Percentiles rank a stretch among this genome's conserved stretches.
Conservation (phyloP, 2,888 invertebrate genomes). For the Sinohyriopsis cumingii region DNA sequence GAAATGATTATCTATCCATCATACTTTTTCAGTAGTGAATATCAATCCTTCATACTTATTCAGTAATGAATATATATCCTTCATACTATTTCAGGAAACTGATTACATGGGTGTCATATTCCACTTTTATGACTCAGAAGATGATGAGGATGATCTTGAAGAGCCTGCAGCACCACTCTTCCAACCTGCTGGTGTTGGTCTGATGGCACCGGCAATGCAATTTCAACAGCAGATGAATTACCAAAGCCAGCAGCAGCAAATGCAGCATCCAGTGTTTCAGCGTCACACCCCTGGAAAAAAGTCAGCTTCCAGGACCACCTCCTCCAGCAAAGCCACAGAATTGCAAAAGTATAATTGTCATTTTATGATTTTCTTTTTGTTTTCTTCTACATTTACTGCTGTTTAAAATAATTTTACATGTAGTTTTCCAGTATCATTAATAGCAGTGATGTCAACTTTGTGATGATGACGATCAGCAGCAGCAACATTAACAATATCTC, state of each 20-base stretch:
- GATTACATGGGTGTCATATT: conserved; percentile 70
- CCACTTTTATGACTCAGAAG: conserved; percentile 69
- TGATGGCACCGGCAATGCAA: too few relatives aligned
- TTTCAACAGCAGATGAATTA: too few relatives aligned
- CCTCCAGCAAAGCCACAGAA: conserved; percentile 41
- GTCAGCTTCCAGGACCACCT: conserved; percentile 33
- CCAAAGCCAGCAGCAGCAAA: too few relatives aligned
- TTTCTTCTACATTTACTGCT: not conserved
- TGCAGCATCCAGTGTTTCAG: not conserved
- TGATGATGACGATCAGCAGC: too few relatives aligned
- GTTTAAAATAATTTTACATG: not conserved
- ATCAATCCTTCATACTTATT: too few relatives aligned
- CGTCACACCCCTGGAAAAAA: conserved; percentile 25
- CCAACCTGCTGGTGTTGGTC: conserved; percentile 6
- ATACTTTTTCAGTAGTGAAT: too few relatives aligned
- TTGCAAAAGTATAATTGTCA: conserved; percentile 24
- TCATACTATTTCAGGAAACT: conserved; percentile 57
- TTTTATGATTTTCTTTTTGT: not conserved
- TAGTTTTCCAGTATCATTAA: too few relatives aligned
- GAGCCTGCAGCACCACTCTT: conserved; percentile 12
- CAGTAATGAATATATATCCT: conserved; percentile 5
- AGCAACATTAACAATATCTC: too few relatives aligned
- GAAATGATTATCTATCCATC: too few relatives aligned
- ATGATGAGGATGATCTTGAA: conserved; percentile 61
- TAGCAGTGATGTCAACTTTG: too few relatives aligned